Conservation (phyloP, 2,888 invertebrate genomes). For the Chouioia cunea region DNA sequence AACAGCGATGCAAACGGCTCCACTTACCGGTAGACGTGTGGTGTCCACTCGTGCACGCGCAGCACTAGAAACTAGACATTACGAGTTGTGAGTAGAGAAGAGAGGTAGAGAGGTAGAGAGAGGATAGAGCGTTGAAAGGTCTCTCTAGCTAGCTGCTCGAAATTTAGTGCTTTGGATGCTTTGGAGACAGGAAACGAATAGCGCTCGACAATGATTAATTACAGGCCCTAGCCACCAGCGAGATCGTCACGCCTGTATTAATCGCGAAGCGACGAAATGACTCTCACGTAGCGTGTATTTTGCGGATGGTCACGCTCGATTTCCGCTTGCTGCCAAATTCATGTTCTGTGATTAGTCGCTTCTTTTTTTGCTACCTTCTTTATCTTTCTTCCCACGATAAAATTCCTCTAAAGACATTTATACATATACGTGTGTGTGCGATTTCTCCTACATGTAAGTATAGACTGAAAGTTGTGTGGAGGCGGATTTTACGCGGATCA, state of each 20-base stretch:
- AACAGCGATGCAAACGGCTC: too few species aligned
- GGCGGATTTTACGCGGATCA: slow-evolving; percentile 12
- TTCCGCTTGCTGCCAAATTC: too few species aligned
- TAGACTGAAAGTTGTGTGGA: not conserved
- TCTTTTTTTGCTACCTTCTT: too few species aligned
- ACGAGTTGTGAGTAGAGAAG: too few species aligned
- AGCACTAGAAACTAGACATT: not conserved
- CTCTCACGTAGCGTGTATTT: not conserved
- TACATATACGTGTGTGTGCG: too few species aligned
- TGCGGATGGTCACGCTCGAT: too few species aligned
- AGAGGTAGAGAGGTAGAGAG: not conserved
- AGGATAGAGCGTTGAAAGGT: not conserved
- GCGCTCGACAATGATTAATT: slow-evolving; percentile 58
- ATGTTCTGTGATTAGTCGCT: too few species aligned
- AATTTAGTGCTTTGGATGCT: slow-evolving; percentile 52
- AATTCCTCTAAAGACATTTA: too few species aligned
- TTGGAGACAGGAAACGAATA: slow-evolving; percentile 55
- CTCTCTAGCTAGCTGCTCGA: slow-evolving; percentile 43
- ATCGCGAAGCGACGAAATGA: slow-evolving; percentile 12
- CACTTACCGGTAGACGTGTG: too few species aligned
- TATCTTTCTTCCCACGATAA: too few species aligned
- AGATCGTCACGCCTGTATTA: not conserved
- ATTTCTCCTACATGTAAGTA: too few species aligned
- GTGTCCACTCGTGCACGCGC: not conserved
- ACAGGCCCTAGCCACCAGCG: slow-evolving; percentile 34